Evolutionary conservation across 2,797 vertebrate species (phyloP), one percentile per base, ranked within the genome.

Genomic region (Agapornis canus): DNA sequence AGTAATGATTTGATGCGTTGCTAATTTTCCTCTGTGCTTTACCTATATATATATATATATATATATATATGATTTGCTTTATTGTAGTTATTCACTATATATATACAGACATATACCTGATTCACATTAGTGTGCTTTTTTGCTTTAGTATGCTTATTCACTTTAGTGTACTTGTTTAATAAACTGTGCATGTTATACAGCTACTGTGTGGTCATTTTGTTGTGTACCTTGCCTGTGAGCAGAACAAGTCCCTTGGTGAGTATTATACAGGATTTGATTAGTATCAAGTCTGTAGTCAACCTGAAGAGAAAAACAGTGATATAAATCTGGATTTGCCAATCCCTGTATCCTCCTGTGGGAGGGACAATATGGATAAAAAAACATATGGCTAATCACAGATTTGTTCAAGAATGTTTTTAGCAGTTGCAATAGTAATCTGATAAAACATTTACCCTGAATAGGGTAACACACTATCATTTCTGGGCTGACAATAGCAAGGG

Each of bases 371-470:
- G 59, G 77, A 71, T 57, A 35, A 73, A 77, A 89, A 89, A 43
- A 75, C 90, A 57, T n/a, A 43, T 2, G 35, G 82, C 79, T 71
- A 64, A 92, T 92, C 60, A 86, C 39, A 83, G 52, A 92, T 94
- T 89, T 88, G 82, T 94, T 77, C 57, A 81, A 49, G 71, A 70
- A 45, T 89, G 76, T 57, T 82, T 91, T 92, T 48, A 89, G 78
- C 73, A 70, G 59, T 23, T 86, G 91, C 71, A 89, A 65, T 75
- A 72, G 40, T 43, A 71, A 89, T 31, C 70, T 90, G 82, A 83
- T 93, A 92, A 89, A 95, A 92, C 59, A 45, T 63, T 79, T 52
- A 12, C 54, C 63, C 52, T 61, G 64, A 56, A 11, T 47, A 43
- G 31, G 66, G 69, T 70, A 90, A 78, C 49, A 70, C 18, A 15